These are phyloP conservation scores for Saiga tatarica DNA, from an alignment of 2,113 vertebrate genomes.

Conservation along the genomic window DNA sequence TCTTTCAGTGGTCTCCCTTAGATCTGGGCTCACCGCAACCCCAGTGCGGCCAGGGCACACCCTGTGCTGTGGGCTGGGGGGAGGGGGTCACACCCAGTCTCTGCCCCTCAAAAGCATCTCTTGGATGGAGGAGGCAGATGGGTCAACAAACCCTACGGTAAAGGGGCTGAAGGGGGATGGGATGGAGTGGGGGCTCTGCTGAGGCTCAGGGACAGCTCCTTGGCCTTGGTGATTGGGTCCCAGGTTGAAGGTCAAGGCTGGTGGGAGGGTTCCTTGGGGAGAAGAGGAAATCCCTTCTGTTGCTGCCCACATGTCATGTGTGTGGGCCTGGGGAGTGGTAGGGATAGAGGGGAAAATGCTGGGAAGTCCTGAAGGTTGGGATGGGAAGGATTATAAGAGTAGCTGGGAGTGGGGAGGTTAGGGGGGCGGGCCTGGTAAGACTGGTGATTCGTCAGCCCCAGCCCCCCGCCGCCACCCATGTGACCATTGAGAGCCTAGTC, in stretches of 20 bases:
- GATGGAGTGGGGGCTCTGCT: neutral
- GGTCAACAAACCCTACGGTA: neutral
- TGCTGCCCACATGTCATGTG: neutral
- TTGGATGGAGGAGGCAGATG: neutral
- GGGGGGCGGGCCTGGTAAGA: neutral
- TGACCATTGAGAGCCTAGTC: neutral
- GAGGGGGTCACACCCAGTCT: neutral
- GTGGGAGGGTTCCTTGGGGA: neutral
- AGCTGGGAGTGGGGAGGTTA: too few species aligned
- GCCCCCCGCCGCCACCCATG: accelerated
- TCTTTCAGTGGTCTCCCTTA: neutral
- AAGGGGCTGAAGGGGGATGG: neutral
- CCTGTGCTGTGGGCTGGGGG: neutral
- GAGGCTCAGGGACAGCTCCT: neutral
- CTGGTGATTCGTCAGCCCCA: neutral
- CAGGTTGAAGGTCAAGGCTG: neutral
- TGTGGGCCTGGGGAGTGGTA: neutral
- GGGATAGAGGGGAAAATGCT: neutral
- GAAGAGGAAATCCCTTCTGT: neutral
- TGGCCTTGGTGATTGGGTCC: neutral
- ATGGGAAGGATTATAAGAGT: neutral
- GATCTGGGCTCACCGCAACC: neutral
- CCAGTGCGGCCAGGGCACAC: neutral
- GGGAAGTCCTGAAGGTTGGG: neutral
- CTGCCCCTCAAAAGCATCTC: neutral